Percentiles rank a stretch among this genome's conserved stretches.
Conservation (phyloP, 2,888 invertebrate genomes). For the Drosophila bunnanda region DNA sequence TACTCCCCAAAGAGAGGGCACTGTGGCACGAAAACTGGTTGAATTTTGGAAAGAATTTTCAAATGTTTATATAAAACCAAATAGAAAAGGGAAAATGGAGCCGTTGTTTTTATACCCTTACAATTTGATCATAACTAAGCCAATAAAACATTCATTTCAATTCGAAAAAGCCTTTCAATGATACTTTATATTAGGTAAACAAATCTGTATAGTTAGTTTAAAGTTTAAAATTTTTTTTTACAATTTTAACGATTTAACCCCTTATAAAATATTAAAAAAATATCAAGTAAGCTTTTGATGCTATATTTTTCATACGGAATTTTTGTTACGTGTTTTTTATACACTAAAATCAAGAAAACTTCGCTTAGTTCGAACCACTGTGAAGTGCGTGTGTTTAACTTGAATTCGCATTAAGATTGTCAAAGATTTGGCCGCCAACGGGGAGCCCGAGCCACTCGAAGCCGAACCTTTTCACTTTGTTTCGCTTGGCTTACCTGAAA, state of each 20-base stretch:
- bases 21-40: not conserved
- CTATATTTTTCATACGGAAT: too few species aligned
- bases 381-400: constrained; percentile 62
- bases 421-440: constrained; percentile 61
- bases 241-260: too few species aligned
- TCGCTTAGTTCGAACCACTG: not conserved
- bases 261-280: too few species aligned
- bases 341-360: not conserved
- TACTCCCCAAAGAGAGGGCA: not conserved
- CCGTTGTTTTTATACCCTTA: too few species aligned
- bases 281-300: too few species aligned
- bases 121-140: too few species aligned
- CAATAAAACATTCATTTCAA: too few species aligned
- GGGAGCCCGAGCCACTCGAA: constrained; percentile 53
- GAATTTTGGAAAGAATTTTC: not conserved
- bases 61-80: not conserved
- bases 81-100: too few species aligned
- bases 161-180: too few species aligned
- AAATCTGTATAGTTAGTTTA: too few species aligned
- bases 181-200: too few species aligned
- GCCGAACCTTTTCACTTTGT: constrained; percentile 49
- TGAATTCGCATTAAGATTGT: constrained; percentile 73
- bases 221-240: too few species aligned
- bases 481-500: constrained; percentile 56
- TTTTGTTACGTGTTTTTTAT: not conserved